A percentile compares a stretch with the other conserved stretches of the same genome.
Evolutionary conservation across 2,797 vertebrate genomes (phyloP).

Genomic region (Sebastes kiyomatsui): DNA sequence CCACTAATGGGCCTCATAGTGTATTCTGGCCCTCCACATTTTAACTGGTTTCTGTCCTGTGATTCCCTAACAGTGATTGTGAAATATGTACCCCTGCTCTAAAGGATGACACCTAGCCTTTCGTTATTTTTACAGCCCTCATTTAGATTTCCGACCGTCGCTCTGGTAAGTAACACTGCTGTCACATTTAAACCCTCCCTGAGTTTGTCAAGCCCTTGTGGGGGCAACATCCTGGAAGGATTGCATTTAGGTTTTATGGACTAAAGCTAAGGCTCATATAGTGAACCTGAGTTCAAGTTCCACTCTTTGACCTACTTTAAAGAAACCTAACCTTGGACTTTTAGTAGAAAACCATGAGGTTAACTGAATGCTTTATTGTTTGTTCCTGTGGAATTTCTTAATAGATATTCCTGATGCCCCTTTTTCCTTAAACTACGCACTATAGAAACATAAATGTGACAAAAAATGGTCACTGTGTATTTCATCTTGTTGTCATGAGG

Average conservation of each 20-base stretch:
- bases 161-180: slow-evolving; percentile 47
- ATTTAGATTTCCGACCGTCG: slow-evolving; percentile 35
- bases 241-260: slow-evolving; percentile 44
- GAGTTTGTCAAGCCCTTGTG: slow-evolving; percentile 30
- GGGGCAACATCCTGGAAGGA: slow-evolving; percentile 24
- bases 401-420: slow-evolving; percentile 25
- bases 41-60: slow-evolving; percentile 48
- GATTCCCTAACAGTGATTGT: slow-evolving; percentile 45
- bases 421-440: neutral
- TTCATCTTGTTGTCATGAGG: slow-evolving; percentile 9
- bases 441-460: neutral
- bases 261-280: slow-evolving; percentile 21
- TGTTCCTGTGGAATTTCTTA: slow-evolving; percentile 8
- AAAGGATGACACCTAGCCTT: slow-evolving; percentile 50
- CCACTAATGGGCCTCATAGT: slow-evolving; percentile 54
- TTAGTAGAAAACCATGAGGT: slow-evolving; percentile 24
- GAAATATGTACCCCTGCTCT: slow-evolving; percentile 44
- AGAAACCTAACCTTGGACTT: slow-evolving; percentile 34
- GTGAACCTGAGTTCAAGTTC: slow-evolving; percentile 33
- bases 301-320: slow-evolving; percentile 44
- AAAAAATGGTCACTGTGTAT: neutral
- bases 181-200: slow-evolving; percentile 27
- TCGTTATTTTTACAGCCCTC: slow-evolving; percentile 53
- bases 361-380: slow-evolving; percentile 43
- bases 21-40: slow-evolving; percentile 47